These are phyloP conservation scores for Operophtera brumata DNA, from an alignment of 2,888 invertebrate species.

Conservation along the genomic window DNA sequence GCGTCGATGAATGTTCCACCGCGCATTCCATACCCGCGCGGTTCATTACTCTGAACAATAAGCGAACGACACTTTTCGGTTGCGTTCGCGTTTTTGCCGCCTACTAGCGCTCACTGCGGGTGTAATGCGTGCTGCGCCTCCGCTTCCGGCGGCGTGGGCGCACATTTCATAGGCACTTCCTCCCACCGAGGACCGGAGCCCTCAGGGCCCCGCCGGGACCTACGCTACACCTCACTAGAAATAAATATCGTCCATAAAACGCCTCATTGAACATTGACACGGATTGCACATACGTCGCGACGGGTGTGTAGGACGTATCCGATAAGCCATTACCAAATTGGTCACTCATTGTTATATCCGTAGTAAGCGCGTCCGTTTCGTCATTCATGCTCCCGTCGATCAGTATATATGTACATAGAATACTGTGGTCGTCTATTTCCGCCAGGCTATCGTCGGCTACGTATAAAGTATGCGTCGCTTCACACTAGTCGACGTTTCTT, in stretches of 20 bases:
- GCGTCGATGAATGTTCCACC: conserved; percentile 43
- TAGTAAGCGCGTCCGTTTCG: conserved; percentile 43
- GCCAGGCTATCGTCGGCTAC: conserved; percentile 29
- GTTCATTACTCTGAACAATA: conserved; percentile 7
- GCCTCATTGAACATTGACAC: conserved; percentile 40
- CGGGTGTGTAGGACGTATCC: conserved; percentile 50
- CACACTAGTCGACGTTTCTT: conserved; percentile 54
- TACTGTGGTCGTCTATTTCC: conserved; percentile 50
- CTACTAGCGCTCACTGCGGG: conserved; percentile 41
- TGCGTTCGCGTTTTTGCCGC: conserved; percentile 45
- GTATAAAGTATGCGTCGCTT: conserved; percentile 38
- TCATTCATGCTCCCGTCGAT: conserved; percentile 51
- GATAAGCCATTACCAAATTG: conserved; percentile 55
- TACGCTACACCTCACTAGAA: conserved; percentile 31
- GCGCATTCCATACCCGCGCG: conserved; percentile 32
- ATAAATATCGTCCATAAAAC: conserved; percentile 42
- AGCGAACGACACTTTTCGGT: conserved; percentile 18
- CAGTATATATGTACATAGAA: conserved; percentile 43
- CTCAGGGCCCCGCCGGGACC: conserved; percentile 29
- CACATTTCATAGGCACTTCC: conserved; percentile 70
- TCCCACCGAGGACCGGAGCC: conserved; percentile 49
- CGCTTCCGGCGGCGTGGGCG: conserved; percentile 72
- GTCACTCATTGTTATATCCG: conserved; percentile 54
- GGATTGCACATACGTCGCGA: conserved; percentile 43
- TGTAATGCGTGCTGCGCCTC: conserved; percentile 56